Base-by-base conservation (phyloP, 2,113 vertebrate species). In the Hyla sarda region DNA sequence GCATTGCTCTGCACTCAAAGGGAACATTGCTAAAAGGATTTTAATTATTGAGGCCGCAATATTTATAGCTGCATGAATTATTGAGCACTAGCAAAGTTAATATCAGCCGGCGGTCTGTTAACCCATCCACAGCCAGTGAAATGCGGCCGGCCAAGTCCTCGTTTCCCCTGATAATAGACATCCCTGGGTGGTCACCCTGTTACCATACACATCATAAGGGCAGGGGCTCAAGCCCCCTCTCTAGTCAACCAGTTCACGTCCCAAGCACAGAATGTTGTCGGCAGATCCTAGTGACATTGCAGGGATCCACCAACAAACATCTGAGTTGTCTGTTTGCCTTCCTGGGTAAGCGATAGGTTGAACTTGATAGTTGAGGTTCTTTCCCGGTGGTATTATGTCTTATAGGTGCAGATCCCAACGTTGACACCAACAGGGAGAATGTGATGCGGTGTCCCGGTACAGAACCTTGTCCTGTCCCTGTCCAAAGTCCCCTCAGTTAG, bases 51-150 rank as follows among this genome's bases (percentile, higher is more conserved):
- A 77, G 83, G 21, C 14, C 73, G 56, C 21, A 65, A 67, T 85
- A 84, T 84, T 84, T 76, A 62, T 77, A 79, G 74, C 73, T 4
- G n/a, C 41, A 28, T 76, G 32, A 84, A 84, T 76, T 76, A 84
- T 34, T 83, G 25, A 74, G 28, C 34, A 41, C 48, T 83, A 19
- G 67, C 25, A 74, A 60, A 58, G 34, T 30, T 28, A 23, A 30
- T n/a, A 65, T 47, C 67, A 73, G 65, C 47, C 37, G 11, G 28
- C 25, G 5, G 30, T 16, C 45, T 67, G 25, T 82, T 82, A 69
- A 82, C 80, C 28, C 80, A 32, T 82, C 25, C 60, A 67, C 28
- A 1, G 30, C 62, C 0, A 17, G 37, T 23, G 17, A 69, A 34
- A 69, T 19, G 1, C 2, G 21, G 10, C 16, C 1, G 7, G 65